Evolutionary conservation across 1,140 invertebrate species (phyloP).

Genomic region (Cyclargus thomasi): DNA sequence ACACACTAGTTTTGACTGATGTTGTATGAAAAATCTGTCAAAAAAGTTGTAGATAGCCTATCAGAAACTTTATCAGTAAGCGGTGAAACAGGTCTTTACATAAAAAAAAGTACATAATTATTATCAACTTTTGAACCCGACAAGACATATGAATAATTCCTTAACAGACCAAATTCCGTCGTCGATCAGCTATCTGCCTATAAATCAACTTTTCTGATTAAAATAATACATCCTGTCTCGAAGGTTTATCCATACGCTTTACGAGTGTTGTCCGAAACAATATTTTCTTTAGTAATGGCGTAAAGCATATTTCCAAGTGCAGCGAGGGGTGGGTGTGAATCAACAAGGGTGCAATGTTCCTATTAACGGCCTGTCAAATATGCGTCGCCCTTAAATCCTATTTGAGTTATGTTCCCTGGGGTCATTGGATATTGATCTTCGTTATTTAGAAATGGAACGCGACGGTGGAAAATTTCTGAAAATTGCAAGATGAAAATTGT

Average conservation of each 20-base stretch:
- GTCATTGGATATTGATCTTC: slow-evolving; percentile 26
- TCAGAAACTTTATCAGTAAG: too few relatives aligned
- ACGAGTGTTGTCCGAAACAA: slow-evolving; percentile 20
- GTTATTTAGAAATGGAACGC: not conserved
- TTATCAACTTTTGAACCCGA: too few relatives aligned
- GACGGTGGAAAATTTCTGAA: not conserved
- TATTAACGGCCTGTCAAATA: slow-evolving; percentile 65
- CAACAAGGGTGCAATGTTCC: slow-evolving; percentile 61
- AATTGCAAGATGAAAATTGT: not conserved
- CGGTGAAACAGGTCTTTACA: too few relatives aligned
- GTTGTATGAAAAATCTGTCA: too few relatives aligned
- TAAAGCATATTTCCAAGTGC: slow-evolving; percentile 22
- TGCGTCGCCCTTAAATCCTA: slow-evolving; percentile 47
- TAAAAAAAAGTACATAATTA: too few relatives aligned
- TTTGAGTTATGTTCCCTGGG: slow-evolving; percentile 44
- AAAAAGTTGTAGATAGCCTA: too few relatives aligned
- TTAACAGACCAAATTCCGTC: too few relatives aligned
- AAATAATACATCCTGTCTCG: too few relatives aligned
- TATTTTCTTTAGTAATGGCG: slow-evolving; percentile 20
- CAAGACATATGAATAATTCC: too few relatives aligned
- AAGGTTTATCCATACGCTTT: not conserved
- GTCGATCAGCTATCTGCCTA: too few relatives aligned
- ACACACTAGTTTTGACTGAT: too few relatives aligned
- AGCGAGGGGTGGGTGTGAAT: slow-evolving; percentile 53
- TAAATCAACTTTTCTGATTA: too few relatives aligned